Conservation (phyloP, 2,113 vertebrate genomes). For the Ochotona princeps region DNA sequence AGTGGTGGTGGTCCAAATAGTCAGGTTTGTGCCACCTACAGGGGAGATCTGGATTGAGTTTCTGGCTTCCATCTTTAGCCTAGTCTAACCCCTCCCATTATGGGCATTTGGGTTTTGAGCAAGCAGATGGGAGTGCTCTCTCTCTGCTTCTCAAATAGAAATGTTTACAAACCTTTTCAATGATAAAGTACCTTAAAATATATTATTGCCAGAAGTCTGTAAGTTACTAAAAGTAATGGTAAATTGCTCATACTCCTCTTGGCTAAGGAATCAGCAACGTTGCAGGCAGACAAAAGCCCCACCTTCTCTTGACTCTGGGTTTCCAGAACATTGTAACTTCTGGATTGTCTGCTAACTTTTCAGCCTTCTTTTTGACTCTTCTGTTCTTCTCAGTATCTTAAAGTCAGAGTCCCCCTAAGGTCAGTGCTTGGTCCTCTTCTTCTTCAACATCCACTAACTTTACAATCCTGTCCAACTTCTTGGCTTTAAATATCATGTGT, state of each 20-base stretch:
- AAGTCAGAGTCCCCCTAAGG: background rate
- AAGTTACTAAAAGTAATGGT: background rate
- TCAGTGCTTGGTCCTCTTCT: background rate
- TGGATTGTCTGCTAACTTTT: background rate
- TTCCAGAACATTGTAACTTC: background rate
- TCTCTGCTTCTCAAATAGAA: too few species aligned
- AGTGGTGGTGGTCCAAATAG: too few species aligned
- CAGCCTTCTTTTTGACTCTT: background rate
- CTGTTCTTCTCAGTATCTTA: background rate
- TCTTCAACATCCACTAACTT: background rate
- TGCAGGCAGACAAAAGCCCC: background rate
- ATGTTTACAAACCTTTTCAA: too few species aligned
- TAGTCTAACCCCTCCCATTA: too few species aligned
- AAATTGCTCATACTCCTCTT: background rate
- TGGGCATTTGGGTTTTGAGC: too few species aligned
- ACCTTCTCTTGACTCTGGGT: background rate
- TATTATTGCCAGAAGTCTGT: background rate
- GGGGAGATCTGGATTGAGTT: too few species aligned
- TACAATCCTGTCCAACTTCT: background rate
- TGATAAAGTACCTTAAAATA: background rate
- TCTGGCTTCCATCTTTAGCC: too few species aligned
- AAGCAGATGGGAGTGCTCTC: too few species aligned
- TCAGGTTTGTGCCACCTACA: too few species aligned
- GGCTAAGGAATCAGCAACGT: background rate
- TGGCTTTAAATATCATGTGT: background rate